Percentiles rank a stretch among this genome's conserved stretches.
Evolutionary conservation across 2,113 vertebrate species (phyloP).

Genomic region (Micronycteris hirsuta): DNA sequence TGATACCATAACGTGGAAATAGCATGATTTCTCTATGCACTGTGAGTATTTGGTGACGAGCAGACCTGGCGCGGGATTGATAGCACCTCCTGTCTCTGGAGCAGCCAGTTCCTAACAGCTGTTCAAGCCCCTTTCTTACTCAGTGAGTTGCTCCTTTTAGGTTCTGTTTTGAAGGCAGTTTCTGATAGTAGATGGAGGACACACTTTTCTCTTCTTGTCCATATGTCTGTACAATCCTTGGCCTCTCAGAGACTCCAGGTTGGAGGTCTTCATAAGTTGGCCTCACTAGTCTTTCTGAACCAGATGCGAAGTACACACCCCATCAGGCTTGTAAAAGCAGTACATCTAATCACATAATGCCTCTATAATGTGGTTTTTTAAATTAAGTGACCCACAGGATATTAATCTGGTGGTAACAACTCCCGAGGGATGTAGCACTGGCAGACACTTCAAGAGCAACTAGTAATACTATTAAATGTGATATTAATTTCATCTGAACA

Average conservation of each 20-base stretch:
- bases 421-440: constrained; percentile 67
- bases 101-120: not conserved
- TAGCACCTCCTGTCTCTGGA: not conserved
- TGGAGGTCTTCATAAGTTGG: constrained; percentile 63
- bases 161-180: not conserved
- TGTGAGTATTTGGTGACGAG: not conserved
- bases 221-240: not conserved
- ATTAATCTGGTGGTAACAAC: constrained; percentile 78
- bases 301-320: constrained; percentile 43
- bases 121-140: not conserved
- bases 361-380: constrained; percentile 70
- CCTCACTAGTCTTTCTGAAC: constrained; percentile 46
- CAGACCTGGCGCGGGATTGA: not conserved
- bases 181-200: not conserved
- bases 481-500: constrained; percentile 77
- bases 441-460: constrained; percentile 73
- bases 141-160: constrained; percentile 2
- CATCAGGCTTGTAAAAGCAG: constrained; percentile 53
- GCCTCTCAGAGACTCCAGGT: constrained; percentile 39
- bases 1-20: not conserved
- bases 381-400: constrained; percentile 78
- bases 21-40: not conserved
- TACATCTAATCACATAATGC: constrained; percentile 66
- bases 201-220: not conserved
- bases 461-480: constrained; percentile 66